phyloP scores from a whole-genome alignment of 1,140 invertebrate species.

The Megalonaias nervosa region DNA sequence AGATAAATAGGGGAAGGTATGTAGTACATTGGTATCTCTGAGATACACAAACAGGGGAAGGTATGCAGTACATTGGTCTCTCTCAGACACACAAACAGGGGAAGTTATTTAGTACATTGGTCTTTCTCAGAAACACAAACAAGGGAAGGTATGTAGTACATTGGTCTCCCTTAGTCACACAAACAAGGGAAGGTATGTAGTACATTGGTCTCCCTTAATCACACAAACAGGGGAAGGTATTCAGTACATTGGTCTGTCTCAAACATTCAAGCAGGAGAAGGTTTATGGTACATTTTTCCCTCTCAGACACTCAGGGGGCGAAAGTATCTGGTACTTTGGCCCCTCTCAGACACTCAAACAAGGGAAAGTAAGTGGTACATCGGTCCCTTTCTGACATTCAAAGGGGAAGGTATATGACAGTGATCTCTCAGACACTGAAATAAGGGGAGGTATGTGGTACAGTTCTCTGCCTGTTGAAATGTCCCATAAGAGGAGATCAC shows the following conservation, averaged over 20 bases:
- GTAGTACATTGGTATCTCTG: too few species aligned
- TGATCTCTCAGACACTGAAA: too few species aligned
- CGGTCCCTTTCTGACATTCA: constrained; percentile 56
- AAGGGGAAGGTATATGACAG: constrained; percentile 34
- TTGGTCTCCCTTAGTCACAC: constrained; percentile 52
- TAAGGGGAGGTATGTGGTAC: constrained; percentile 26
- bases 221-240: constrained; percentile 56
- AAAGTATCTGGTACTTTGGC: constrained; percentile 14
- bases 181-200: constrained; percentile 54
- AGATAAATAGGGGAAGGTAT: too few species aligned
- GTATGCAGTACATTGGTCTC: too few species aligned
- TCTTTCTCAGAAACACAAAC: constrained; percentile 56
- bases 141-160: constrained; percentile 44
- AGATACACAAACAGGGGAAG: too few species aligned
- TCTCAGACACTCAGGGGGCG: too few species aligned
- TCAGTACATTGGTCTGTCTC: neutral
- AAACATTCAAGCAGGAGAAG: too few species aligned
- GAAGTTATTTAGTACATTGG: constrained; percentile 3
- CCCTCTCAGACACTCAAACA: constrained; percentile 57
- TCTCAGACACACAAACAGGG: too few species aligned
- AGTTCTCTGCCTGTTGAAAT: too few species aligned
- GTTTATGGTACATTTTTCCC: too few species aligned
- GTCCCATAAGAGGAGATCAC: too few species aligned
- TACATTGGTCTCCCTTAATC: too few species aligned
- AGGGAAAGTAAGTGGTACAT: constrained; percentile 25